A percentile compares a stretch with the other conserved stretches of the same genome.
Conservation (phyloP, 2,888 invertebrate genomes). For the Zaprionus lineosus region DNA sequence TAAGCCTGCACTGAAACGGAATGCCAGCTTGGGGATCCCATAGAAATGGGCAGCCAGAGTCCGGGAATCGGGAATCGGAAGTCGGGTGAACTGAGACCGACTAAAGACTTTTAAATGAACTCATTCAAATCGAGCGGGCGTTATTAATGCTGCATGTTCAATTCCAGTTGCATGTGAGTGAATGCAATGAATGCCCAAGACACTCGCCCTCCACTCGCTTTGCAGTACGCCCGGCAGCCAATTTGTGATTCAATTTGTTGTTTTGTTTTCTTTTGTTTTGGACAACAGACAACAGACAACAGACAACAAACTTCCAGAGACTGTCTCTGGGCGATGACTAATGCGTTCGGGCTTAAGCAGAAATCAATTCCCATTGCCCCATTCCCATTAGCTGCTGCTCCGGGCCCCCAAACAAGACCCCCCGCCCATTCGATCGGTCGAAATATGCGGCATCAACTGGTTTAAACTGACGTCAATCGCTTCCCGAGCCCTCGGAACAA, state of each 20-base stretch:
- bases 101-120: slow-evolving; percentile 20
- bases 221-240: slow-evolving; percentile 22
- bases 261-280: slow-evolving; percentile 10
- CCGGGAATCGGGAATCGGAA: slow-evolving; percentile 9
- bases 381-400: slow-evolving; percentile 11
- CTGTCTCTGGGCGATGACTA: too few species aligned
- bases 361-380: slow-evolving; percentile 56
- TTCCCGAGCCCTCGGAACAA: slow-evolving; percentile 38
- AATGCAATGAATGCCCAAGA: slow-evolving; percentile 16
- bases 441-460: slow-evolving; percentile 50
- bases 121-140: slow-evolving; percentile 45
- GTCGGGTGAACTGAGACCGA: slow-evolving; percentile 6
- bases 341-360: slow-evolving; percentile 41
- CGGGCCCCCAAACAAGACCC: not conserved
- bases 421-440: slow-evolving; percentile 1
- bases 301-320: too few species aligned
- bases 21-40: too few species aligned
- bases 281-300: not conserved
- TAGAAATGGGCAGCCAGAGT: too few species aligned
- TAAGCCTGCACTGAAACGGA: not conserved
- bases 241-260: slow-evolving; percentile 35
- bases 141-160: slow-evolving; percentile 57
- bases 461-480: slow-evolving; percentile 57
- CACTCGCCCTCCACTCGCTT: not conserved
- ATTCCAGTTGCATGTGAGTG: slow-evolving; percentile 61